A percentile compares a stretch with the other conserved stretches of the same genome.
These are phyloP conservation scores for Malaclemys terrapin DNA, from an alignment of 2,113 vertebrate species.

Conservation along the genomic window DNA sequence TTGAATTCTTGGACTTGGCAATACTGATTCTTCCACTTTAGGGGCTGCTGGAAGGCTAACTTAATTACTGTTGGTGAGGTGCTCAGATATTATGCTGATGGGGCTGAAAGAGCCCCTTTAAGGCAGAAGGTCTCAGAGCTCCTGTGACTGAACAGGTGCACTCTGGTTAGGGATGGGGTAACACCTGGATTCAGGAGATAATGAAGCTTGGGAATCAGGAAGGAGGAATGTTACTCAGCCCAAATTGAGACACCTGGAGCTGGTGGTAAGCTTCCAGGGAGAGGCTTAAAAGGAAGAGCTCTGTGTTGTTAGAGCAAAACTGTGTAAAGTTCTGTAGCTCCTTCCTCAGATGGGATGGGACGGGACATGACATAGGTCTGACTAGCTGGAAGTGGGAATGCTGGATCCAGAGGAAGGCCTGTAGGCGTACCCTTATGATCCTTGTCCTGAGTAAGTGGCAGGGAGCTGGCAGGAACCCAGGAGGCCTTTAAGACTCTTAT, in stretches of 20 bases:
- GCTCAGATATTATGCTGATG: not conserved
- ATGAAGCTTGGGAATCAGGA: not conserved
- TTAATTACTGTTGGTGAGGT: not conserved
- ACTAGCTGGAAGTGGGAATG: not conserved
- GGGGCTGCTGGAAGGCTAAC: not conserved
- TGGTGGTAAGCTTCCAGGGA: not conserved
- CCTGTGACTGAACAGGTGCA: not conserved
- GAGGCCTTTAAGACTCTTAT: not conserved
- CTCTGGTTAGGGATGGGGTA: not conserved
- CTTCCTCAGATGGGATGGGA: accelerated
- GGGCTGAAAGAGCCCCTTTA: not conserved
- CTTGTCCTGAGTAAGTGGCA: not conserved
- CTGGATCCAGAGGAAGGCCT: not conserved
- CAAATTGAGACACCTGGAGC: not conserved
- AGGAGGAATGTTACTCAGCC: not conserved
- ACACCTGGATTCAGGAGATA: not conserved
- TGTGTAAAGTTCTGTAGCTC: not conserved
- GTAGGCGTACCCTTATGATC: not conserved
- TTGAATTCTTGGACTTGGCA: not conserved
- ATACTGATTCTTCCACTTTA: not conserved
- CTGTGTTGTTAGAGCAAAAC: not conserved
- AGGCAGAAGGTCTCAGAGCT: not conserved
- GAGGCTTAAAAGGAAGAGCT: not conserved
- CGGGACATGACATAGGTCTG: too few species aligned
- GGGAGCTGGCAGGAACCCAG: not conserved